Percentiles rank a stretch among this genome's conserved stretches.
phyloP scores from a whole-genome alignment of 2,888 invertebrate genomes.

The Drosophila borborema region DNA sequence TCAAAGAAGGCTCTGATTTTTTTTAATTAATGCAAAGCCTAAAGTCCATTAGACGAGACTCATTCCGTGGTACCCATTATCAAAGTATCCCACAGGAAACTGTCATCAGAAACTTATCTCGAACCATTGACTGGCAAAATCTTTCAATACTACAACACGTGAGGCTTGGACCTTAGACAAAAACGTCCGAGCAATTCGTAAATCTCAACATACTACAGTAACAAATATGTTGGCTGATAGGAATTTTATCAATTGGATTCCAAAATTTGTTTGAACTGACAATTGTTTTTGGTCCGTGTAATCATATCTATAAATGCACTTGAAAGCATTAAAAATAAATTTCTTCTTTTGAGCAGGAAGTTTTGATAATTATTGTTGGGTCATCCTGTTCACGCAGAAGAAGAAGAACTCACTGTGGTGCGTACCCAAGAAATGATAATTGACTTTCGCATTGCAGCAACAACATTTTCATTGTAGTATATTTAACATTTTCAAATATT shows the following conservation, averaged over 20 bases:
- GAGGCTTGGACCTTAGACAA: slow-evolving; percentile 8
- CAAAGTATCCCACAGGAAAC: slow-evolving; percentile 6
- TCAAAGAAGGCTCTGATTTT: not conserved
- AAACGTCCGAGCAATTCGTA: not conserved
- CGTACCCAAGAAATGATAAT: not conserved
- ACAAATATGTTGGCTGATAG: not conserved
- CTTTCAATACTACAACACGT: not conserved
- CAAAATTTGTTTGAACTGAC: not conserved
- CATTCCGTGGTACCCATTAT: not conserved
- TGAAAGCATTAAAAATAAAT: not conserved
- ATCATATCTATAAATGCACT: slow-evolving; percentile 1
- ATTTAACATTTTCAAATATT: not conserved
- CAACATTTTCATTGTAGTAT: not conserved
- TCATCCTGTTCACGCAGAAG: not conserved
- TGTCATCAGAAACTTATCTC: not conserved
- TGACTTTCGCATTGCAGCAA: not conserved
- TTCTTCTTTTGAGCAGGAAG: not conserved
- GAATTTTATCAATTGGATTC: not conserved
- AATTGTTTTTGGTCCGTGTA: not conserved
- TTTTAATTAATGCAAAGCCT: slow-evolving; percentile 18
- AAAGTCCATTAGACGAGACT: slow-evolving; percentile 16
- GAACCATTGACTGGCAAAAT: not conserved
- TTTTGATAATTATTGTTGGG: not conserved
- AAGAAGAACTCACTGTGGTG: not conserved
- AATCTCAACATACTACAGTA: not conserved